Base-by-base conservation (phyloP, 2,888 invertebrate species). In the Toxonevra muliebris region DNA sequence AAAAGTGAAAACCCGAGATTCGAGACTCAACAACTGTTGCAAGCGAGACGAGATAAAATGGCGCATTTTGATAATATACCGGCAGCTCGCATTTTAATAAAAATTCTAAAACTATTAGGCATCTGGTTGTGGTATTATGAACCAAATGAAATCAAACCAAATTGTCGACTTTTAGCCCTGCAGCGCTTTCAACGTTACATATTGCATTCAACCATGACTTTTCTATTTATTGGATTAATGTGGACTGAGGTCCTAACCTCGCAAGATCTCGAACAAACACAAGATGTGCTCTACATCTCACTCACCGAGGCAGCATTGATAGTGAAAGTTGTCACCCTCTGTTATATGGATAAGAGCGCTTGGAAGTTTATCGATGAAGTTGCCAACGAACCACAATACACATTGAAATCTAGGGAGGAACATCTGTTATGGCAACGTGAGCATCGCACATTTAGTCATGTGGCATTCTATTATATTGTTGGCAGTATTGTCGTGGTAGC, bases 201-300 rank as follows among this genome's bases (percentile, higher is more conserved):
- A 0, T 15, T 79, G 20, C 75, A 79, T 19, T 12, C 76, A n/a
- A 76, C 79, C 4, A 4, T 78, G 9, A 74, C 74, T 0, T 74
- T 78, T 5, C 69, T 71, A 0, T 72, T 59, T 11, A 54, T 74
- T 7, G 50, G 60, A 1, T 70, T 79, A 0, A 79, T 76, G 76
- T 76, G 77, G 74, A 3, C 75, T 7, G 73, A 79, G 52, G 70
- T 73, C 0, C 3, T 76, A 0, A 65, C 61, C n/a, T 70, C 80
- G 1, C n/a, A 63, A 0, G 71, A 68, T 8, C 53, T 79, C 10
- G 71, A 76, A 7, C 63, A 79, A 43, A 76, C 75, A 0, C 73
- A 73, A 12, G 73, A 76, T 53, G 73, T 77, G 1, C 30, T 82
- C 4, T 78, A 77, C 55, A 81, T 81, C 75, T 70, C 75, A 0